Evolutionary conservation across 2,888 invertebrate species (phyloP), one percentile per base, ranked within the genome.

Genomic region (Temnothorax ravouxi): DNA sequence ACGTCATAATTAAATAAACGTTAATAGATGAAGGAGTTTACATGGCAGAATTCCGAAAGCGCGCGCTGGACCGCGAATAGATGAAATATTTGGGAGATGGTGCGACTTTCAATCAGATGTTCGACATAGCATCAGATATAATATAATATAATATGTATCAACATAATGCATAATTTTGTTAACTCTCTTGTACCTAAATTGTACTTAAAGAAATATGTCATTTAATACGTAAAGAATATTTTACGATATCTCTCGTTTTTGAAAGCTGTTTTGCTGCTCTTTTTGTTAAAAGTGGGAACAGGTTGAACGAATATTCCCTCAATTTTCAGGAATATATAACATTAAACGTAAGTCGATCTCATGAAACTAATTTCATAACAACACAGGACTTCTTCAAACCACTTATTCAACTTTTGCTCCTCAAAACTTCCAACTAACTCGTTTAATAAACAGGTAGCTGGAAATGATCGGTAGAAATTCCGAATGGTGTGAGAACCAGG

Each of bases 1-100:
- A 61, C 44, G 25, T 47, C 21, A 25, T 71, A 59, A 47, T 59
- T 47, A 21, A 38, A 38, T 47, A 21, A 38, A 25, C 34, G 67
- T 13, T 38, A 25, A 69, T 47, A 44, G 34, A 41, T 52, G 56
- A 54, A 54, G 41, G 41, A 21, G 59, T 69, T 79, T 79, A 25
- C 13, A 13, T 13, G 34, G 11, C 44, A 4, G 1, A 44, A 29
- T 13, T 67, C 13, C n/a, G 29, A 38, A 41, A 59, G 34, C 29
- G 67, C 47, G 66, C 54, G 71, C 11, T 67, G 47, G 4, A 47
- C 9, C 61, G 21, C 41, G 25, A 38, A 38, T 21, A 18, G 4
- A 47, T n/a, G 5, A 59, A 71, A 34, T 47, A 54, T 77, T 59
- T 47, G n/a, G 6, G 9, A 44, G 8, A 74, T n/a, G 41, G 41